Evolutionary conservation across 2,113 vertebrate species (phyloP).

Genomic region (Maccullochella peelii): DNA sequence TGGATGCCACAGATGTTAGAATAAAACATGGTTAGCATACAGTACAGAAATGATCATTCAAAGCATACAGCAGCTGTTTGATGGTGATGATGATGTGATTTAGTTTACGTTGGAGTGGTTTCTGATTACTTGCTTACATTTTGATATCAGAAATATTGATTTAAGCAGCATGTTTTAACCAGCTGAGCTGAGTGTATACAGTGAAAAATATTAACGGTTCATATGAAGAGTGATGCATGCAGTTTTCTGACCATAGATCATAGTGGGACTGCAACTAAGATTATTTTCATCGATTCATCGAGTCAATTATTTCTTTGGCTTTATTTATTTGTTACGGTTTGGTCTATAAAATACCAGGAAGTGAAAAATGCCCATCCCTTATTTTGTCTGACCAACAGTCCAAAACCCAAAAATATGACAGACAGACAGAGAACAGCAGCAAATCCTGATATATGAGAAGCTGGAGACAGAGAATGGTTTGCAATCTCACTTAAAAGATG

Average conservation of each 20-base stretch:
- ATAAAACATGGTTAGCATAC: neutral
- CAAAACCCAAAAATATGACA: neutral
- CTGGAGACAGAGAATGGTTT: neutral
- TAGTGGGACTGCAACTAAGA: neutral
- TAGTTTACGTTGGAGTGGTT: slow-evolving; percentile 5
- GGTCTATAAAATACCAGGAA: neutral
- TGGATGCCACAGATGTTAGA: neutral
- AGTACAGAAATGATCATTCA: neutral
- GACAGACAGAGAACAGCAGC: neutral
- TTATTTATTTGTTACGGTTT: neutral
- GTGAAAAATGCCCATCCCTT: neutral
- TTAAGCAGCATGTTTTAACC: neutral
- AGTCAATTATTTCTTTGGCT: neutral
- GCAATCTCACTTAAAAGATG: neutral
- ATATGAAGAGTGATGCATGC: neutral
- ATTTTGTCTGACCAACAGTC: neutral
- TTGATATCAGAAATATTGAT: neutral
- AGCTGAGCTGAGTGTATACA: neutral
- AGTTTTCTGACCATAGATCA: neutral
- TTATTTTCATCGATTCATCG: neutral
- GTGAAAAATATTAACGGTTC: neutral
- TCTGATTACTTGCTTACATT: neutral
- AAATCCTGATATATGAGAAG: neutral
- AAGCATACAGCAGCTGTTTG: neutral
- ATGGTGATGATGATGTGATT: neutral